Evolutionary conservation across 2,888 invertebrate species (phyloP).

Genomic region (Caenorhabditis sp.): DNA sequence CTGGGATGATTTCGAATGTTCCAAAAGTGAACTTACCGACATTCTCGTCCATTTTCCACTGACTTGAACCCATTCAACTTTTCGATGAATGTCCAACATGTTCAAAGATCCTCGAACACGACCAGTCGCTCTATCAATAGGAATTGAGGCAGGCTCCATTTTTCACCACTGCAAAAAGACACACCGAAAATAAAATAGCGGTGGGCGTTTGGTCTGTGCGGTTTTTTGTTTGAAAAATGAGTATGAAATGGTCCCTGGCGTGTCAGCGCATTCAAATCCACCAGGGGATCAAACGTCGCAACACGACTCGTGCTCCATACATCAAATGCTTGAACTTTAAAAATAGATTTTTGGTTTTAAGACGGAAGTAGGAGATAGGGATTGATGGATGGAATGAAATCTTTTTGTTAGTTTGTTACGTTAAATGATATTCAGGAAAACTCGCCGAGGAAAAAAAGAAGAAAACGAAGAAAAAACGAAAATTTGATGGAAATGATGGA

Average conservation of each 20-base stretch:
- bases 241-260: background rate
- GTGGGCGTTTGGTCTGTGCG: background rate
- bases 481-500: no score
- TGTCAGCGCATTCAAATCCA: background rate
- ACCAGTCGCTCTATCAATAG: conserved; percentile 22
- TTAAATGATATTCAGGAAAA: no score
- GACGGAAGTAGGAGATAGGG: background rate
- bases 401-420: no score
- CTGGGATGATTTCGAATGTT: no score
- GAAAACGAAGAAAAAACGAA: no score
- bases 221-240: background rate
- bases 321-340: background rate
- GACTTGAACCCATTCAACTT: conserved; percentile 58
- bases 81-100: conserved; percentile 43
- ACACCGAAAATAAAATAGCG: background rate
- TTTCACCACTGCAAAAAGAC: background rate
- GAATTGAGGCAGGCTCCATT: conserved; percentile 3
- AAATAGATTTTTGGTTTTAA: background rate
- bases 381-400: background rate
- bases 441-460: no score
- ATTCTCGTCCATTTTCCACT: conserved; percentile 61
- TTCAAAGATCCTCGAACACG: conserved; percentile 40
- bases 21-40: conserved; percentile 42
- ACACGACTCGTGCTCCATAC: background rate
- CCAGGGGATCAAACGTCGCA: background rate